Evolutionary conservation across 2,797 vertebrate species (phyloP).

Genomic region (Phylloscopus collybita): DNA sequence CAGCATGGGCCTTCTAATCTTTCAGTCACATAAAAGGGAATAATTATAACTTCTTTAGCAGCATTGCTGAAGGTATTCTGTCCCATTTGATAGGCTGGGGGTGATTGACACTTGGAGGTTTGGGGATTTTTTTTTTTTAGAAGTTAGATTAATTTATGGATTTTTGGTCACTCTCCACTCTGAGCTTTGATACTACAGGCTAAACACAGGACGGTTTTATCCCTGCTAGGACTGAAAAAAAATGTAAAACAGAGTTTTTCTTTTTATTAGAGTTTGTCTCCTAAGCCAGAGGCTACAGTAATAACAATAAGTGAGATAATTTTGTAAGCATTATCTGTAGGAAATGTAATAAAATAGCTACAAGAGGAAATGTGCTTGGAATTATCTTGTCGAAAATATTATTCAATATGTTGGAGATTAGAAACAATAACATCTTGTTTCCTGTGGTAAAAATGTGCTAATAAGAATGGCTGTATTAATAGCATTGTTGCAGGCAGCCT

Average conservation of each 20-base stretch:
- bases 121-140: background rate
- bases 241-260: constrained; percentile 9
- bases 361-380: constrained; percentile 47
- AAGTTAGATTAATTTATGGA: constrained; percentile 11
- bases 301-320: constrained; percentile 55
- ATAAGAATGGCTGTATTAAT: constrained; percentile 39
- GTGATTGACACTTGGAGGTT: background rate
- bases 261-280: constrained; percentile 52
- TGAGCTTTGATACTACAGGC: background rate
- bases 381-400: constrained; percentile 51
- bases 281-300: constrained; percentile 26
- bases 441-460: constrained; percentile 40
- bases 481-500: background rate
- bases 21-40: constrained; percentile 9
- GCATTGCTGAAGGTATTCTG: background rate
- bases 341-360: constrained; percentile 61
- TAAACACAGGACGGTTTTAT: constrained; percentile 18
- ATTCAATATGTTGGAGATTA: constrained; percentile 41
- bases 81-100: background rate
- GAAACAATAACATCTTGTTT: constrained; percentile 57
- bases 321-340: constrained; percentile 62
- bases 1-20: background rate
- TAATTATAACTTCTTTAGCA: constrained; percentile 25
- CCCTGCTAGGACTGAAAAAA: background rate
- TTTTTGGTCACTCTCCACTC: constrained; percentile 12